A percentile compares a stretch with the other conserved stretches of the same genome.
Conservation (phyloP, 2,888 invertebrate species). For the Cyaniris semiargus region DNA sequence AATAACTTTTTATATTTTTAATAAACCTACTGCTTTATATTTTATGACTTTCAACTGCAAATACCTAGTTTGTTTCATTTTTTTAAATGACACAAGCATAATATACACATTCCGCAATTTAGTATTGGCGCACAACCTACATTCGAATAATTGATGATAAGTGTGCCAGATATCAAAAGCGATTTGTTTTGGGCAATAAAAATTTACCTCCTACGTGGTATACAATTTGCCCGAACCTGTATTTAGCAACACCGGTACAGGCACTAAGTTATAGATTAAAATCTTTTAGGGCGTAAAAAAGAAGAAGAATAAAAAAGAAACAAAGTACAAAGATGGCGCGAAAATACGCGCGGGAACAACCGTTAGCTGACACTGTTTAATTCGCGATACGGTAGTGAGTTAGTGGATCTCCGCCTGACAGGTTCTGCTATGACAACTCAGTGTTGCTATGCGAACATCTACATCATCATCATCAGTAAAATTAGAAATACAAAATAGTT, state of each 20-base stretch:
- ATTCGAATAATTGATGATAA: conserved; percentile 15
- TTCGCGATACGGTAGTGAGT: conserved; percentile 29
- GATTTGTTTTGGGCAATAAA: conserved; percentile 25
- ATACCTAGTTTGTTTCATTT: not conserved
- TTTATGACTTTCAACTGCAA: not conserved
- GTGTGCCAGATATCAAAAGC: conserved; percentile 10
- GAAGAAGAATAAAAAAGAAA: conserved; percentile 1
- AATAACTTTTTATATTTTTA: no score
- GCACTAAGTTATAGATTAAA: conserved; percentile 3
- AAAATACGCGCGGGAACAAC: conserved; percentile 21
- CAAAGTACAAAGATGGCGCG: conserved; percentile 26
- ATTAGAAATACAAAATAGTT: no score
- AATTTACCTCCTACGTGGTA: conserved; percentile 26
- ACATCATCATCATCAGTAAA: not conserved
- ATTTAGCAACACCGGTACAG: conserved; percentile 23
- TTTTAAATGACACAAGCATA: no score
- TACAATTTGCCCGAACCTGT: conserved; percentile 8
- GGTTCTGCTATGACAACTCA: no score
- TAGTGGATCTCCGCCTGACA: conserved; percentile 23
- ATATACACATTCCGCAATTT: not conserved
- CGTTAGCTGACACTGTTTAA: conserved; percentile 29
- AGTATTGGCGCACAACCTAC: conserved; percentile 16
- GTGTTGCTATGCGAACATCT: conserved; percentile 9
- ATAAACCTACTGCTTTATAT: no score
- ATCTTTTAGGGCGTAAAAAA: conserved; percentile 12